Conservation (phyloP, 2,797 vertebrate genomes). For the Odontamblyopus lacepedii region DNA sequence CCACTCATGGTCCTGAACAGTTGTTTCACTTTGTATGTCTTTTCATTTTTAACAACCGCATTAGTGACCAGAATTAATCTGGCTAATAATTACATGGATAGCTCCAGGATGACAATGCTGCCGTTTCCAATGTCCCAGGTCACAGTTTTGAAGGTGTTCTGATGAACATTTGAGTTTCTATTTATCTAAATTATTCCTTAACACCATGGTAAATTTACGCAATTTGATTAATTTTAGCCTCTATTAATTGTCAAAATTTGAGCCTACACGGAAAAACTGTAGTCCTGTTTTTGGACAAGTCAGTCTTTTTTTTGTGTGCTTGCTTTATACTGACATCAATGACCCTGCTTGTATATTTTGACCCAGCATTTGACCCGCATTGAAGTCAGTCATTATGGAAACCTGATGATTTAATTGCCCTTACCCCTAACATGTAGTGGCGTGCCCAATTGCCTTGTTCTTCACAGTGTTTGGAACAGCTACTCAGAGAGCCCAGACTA, state of each 20-base stretch:
- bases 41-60: neutral
- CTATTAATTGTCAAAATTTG: neutral
- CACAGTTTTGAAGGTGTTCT: neutral
- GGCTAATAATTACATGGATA: neutral
- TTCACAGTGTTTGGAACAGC: constrained; percentile 85
- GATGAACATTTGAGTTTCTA: neutral
- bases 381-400: constrained; percentile 27
- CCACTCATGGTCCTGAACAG: neutral
- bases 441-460: constrained; percentile 80
- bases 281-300: neutral
- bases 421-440: constrained; percentile 72
- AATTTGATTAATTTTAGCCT: neutral
- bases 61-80: neutral
- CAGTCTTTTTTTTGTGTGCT: neutral
- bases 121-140: neutral
- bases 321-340: constrained; percentile 1
- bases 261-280: neutral
- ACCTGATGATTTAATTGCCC: constrained; percentile 43
- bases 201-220: neutral
- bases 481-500: constrained; percentile 87
- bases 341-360: constrained; percentile 21
- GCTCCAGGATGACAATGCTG: neutral
- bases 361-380: constrained; percentile 43
- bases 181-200: neutral
- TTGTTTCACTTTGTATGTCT: neutral